Base-by-base conservation (phyloP, 1,140 invertebrate genomes). In the Steinernema khuongi region DNA sequence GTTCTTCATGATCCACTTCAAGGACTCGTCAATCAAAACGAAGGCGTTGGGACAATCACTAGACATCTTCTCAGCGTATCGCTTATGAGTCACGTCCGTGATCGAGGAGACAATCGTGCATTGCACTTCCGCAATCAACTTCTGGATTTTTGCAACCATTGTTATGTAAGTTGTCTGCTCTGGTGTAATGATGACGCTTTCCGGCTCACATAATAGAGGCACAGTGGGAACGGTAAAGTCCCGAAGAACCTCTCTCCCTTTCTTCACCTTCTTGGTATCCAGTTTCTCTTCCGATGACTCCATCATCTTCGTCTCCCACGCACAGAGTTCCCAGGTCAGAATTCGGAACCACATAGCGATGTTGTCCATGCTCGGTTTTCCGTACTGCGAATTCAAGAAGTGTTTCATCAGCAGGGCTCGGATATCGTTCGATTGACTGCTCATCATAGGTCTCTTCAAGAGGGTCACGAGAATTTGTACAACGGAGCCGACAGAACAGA, bases 341-440 rank as follows among this genome's bases (percentile, higher is more conserved):
- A 60, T n/a, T 14, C 50, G 50, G 50, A 60, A 60, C 50, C 50
- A 60, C 19, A n/a, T 60, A 11, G 50, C 50, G 7, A 60, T 7
- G 22, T 60, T 60, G 4, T 60, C 7, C 50, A 60, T 60, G 50
- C 50, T 14, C 4, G 11, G 50, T 22, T 60, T 60, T 22, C 50
- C 50, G 50, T 60, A 60, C 50, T 60, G 50, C 11, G 50, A 60
- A 60, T 60, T 60, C 4, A 60, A 7, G 50, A 60, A 60, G 26
- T 60, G 50, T 22, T 60, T 60, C 50, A 60, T 17, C 50, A 60
- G 22, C 19, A 60, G 26, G 19, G 50, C 50, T 22, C 50, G 50
- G 26, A 60, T 60, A 26, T 60, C 50, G 50, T 22, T 60, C 14
- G 19, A n/a, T 22, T 60, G 50, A 22, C 50, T 22, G 22, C 11